Evolutionary conservation across 2,888 invertebrate species (phyloP).

Genomic region (Anodontia alba): DNA sequence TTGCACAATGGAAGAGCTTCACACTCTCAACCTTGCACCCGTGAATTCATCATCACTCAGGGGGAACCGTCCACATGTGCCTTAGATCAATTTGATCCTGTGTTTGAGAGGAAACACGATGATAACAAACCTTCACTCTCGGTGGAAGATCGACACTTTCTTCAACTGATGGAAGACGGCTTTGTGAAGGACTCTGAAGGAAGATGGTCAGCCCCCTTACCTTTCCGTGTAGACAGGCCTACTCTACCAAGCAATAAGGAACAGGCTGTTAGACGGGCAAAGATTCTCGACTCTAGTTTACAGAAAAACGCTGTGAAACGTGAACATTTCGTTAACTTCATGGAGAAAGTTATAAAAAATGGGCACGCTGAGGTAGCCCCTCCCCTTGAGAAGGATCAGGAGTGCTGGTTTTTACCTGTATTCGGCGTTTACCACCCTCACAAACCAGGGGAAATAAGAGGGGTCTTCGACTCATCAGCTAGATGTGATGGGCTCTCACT

Average conservation of each 20-base stretch:
- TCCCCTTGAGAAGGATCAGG: conserved; percentile 20
- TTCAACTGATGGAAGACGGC: conserved; percentile 32
- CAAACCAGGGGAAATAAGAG: conserved; percentile 37
- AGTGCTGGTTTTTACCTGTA: conserved; percentile 52
- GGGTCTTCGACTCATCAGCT: conserved; percentile 52
- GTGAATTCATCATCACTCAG: conserved; percentile 14
- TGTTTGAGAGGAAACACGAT: conserved; percentile 28
- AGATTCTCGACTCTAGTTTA: not conserved
- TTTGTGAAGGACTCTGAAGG: conserved; percentile 16
- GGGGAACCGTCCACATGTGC: not conserved
- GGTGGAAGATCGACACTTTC: conserved; percentile 45
- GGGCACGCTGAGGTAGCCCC: conserved; percentile 53
- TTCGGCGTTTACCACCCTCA: conserved; percentile 28
- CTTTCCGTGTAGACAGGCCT: conserved; percentile 10
- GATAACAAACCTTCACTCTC: conserved; percentile 44
- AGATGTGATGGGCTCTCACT: conserved; percentile 22
- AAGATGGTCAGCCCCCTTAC: conserved; percentile 31
- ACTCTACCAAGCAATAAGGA: conserved; percentile 19
- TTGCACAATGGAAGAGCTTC: conserved; percentile 18
- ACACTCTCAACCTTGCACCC: conserved; percentile 25
- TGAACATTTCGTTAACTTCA: conserved; percentile 42
- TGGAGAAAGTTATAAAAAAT: conserved; percentile 37
- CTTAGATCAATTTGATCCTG: not conserved
- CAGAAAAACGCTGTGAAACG: conserved; percentile 15
- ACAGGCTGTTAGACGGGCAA: conserved; percentile 9